Percentiles rank a stretch among this genome's conserved stretches.
phyloP scores from a whole-genome alignment of 2,888 invertebrate species.

The Andrena haemorrhoa region DNA sequence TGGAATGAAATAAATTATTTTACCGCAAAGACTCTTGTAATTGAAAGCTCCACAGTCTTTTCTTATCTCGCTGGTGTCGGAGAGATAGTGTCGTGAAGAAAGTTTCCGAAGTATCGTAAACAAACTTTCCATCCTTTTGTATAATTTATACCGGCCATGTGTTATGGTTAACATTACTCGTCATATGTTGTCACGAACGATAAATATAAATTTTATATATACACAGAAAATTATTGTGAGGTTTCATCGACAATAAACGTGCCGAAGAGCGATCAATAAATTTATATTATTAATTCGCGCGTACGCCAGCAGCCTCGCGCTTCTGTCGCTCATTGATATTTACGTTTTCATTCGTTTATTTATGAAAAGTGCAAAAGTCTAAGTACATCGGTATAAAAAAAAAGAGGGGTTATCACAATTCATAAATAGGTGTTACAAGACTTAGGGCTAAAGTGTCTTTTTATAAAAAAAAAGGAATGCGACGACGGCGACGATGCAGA shows the following conservation, averaged over 20 bases:
- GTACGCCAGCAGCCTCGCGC: too few relatives aligned
- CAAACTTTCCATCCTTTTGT: conserved; percentile 12
- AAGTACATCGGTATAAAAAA: conserved; percentile 50
- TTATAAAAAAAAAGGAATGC: conserved; percentile 53
- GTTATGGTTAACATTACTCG: background rate
- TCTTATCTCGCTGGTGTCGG: background rate
- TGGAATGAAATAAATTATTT: conserved; percentile 13
- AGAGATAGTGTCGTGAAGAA: conserved; percentile 14
- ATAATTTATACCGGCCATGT: background rate
- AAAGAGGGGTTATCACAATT: conserved; percentile 49
- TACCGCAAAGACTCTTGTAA: conserved; percentile 15
- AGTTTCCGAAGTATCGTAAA: conserved; percentile 6
- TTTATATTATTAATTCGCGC: too few relatives aligned
- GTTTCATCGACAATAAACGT: too few relatives aligned
- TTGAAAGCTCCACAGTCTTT: background rate
- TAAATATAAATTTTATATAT: conserved; percentile 4
- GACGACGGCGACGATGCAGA: conserved; percentile 11
- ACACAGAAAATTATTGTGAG: background rate
- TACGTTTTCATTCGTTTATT: conserved; percentile 70
- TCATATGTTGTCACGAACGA: background rate
- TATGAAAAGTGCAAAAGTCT: conserved; percentile 67
- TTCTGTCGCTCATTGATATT: too few relatives aligned
- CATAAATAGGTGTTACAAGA: conserved; percentile 72
- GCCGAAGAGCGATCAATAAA: too few relatives aligned
- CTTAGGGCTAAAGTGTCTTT: conserved; percentile 49